These are phyloP conservation scores for Lasius fuliginosus DNA, from an alignment of 2,888 invertebrate genomes.

Conservation along the genomic window DNA sequence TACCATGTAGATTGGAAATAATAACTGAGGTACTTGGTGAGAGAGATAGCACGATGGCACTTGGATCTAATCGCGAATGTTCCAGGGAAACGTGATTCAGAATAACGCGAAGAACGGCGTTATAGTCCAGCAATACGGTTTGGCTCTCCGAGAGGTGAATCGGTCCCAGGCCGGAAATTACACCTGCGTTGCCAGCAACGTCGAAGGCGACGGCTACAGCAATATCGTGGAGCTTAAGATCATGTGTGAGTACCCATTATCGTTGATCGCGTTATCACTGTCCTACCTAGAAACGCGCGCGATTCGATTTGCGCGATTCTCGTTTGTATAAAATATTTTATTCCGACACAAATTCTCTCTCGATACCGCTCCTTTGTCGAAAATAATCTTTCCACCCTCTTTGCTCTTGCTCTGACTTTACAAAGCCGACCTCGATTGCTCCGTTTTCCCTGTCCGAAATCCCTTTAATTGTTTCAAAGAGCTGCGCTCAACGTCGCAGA, in stretches of 20 bases:
- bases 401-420: neutral
- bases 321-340: neutral
- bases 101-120: slow-evolving; percentile 95
- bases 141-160: slow-evolving; percentile 93
- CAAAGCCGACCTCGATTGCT: slow-evolving; percentile 27
- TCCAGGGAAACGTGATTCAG: slow-evolving; percentile 93
- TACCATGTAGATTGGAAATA: neutral
- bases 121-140: slow-evolving; percentile 93
- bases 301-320: neutral
- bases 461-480: slow-evolving; percentile 48
- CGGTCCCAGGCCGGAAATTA: slow-evolving; percentile 95
- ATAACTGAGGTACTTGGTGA: neutral
- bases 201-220: slow-evolving; percentile 96
- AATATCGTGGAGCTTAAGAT: slow-evolving; percentile 93
- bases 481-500: slow-evolving; percentile 32
- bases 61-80: slow-evolving; percentile 61
- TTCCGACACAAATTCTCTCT: neutral
- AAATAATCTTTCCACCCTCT: slow-evolving; percentile 24
- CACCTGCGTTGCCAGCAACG: slow-evolving; percentile 95
- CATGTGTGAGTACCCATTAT: slow-evolving; percentile 92
- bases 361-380: slow-evolving; percentile 15
- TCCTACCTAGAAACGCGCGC: neutral
- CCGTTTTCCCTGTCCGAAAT: slow-evolving; percentile 5
- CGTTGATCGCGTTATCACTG: neutral
- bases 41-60: neutral